These are phyloP conservation scores for Acleris laterana DNA, from an alignment of 2,888 invertebrate species.

Conservation along the genomic window DNA sequence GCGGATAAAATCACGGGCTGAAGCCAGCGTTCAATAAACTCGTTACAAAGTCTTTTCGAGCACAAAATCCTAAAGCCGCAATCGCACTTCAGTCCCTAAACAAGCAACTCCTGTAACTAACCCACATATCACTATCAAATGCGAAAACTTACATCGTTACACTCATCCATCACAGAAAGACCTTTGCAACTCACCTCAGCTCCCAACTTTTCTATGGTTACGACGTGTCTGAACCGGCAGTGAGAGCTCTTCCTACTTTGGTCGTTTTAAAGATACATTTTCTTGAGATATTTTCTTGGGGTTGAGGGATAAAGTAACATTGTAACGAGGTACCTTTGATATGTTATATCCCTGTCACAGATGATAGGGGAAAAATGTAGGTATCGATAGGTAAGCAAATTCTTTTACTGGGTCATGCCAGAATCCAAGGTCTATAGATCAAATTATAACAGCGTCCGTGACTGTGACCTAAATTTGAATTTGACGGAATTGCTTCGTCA, in stretches of 20 bases:
- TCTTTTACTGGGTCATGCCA: neutral
- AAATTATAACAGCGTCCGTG: too few relatives aligned
- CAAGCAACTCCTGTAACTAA: constrained; percentile 32
- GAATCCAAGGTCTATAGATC: too few relatives aligned
- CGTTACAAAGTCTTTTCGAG: too few relatives aligned
- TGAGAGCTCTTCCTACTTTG: constrained; percentile 50
- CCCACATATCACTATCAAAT: constrained; percentile 36
- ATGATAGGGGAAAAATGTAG: constrained; percentile 58
- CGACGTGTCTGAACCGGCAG: constrained; percentile 40
- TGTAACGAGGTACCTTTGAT: constrained; percentile 73
- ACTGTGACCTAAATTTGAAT: too few relatives aligned
- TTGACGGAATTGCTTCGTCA: too few relatives aligned
- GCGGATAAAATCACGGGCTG: too few relatives aligned
- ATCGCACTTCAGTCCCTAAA: constrained; percentile 9
- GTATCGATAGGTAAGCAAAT: constrained; percentile 27
- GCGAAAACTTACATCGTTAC: constrained; percentile 34
- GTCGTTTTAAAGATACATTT: constrained; percentile 59
- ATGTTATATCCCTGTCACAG: constrained; percentile 65
- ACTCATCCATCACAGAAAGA: constrained; percentile 17
- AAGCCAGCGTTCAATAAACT: too few relatives aligned
- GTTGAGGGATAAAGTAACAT: constrained; percentile 56
- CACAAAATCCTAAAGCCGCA: neutral
- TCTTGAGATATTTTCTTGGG: constrained; percentile 64
- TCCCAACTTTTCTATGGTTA: neutral
- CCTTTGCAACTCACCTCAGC: constrained; percentile 12